These are phyloP conservation scores for Stegana nigrithorax DNA, from an alignment of 2,888 invertebrate genomes.

Conservation along the genomic window DNA sequence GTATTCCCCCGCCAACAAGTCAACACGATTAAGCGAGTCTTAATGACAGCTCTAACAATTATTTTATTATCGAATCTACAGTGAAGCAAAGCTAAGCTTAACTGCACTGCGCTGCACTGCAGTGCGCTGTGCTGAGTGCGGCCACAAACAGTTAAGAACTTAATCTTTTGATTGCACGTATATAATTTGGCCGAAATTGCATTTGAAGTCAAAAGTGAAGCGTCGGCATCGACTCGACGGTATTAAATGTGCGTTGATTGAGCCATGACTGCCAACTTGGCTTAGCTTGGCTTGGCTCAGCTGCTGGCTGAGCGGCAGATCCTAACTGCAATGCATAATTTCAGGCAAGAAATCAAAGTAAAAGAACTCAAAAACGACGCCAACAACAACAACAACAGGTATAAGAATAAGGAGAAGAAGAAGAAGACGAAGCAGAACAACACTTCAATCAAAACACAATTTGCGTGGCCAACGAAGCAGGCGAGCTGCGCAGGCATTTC, in stretches of 20 bases:
- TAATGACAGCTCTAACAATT: neutral
- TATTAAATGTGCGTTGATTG: conserved; percentile 3
- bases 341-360: conserved; percentile 45
- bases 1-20: no score
- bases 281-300: no score
- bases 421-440: neutral
- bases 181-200: no score
- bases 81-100: neutral
- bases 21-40: no score
- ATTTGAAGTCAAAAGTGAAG: neutral
- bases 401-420: no score
- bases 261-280: neutral
- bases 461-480: conserved; percentile 33
- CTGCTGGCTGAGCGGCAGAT: conserved; percentile 36
- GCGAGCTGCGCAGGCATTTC: no score
- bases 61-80: neutral
- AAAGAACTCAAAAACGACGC: no score
- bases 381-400: no score
- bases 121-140: neutral
- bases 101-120: neutral
- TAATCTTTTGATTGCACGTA: neutral
- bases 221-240: neutral
- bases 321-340: conserved; percentile 39
- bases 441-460: conserved; percentile 52
- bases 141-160: neutral